Evolutionary conservation across 2,888 invertebrate genomes (phyloP).

Genomic region (Callimorpha dominula): DNA sequence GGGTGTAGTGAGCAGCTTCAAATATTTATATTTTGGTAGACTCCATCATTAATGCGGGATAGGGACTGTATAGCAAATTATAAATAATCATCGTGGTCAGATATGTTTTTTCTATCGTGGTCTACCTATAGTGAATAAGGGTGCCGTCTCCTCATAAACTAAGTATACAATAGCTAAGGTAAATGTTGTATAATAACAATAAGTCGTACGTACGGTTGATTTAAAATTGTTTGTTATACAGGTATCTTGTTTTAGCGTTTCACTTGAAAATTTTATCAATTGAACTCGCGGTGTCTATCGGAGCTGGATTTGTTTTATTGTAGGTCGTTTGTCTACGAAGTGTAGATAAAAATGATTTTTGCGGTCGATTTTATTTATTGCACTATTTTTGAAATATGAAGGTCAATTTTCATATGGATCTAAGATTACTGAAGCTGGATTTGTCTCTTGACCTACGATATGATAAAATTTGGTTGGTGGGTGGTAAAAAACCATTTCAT

Average conservation of each 20-base stretch:
- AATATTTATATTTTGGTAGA: neutral
- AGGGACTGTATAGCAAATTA: neutral
- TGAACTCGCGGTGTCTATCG: slow-evolving; percentile 24
- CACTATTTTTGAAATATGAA: slow-evolving; percentile 18
- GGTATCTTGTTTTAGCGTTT: slow-evolving; percentile 43
- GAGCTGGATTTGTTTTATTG: slow-evolving; percentile 41
- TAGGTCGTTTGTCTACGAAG: slow-evolving; percentile 50
- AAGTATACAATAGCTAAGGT: slow-evolving; percentile 48
- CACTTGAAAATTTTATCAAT: slow-evolving; percentile 14
- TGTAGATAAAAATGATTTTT: slow-evolving; percentile 35
- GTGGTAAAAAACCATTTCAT: too few relatives aligned
- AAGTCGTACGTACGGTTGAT: slow-evolving; percentile 44
- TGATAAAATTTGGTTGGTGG: too few relatives aligned
- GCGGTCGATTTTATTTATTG: slow-evolving; percentile 40
- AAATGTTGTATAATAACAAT: slow-evolving; percentile 41
- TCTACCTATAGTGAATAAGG: neutral
- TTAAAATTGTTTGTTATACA: slow-evolving; percentile 43
- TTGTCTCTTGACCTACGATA: neutral
- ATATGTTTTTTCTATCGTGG: neutral
- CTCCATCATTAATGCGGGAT: neutral
- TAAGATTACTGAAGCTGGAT: neutral
- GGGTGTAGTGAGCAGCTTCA: too few relatives aligned
- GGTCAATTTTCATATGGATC: slow-evolving; percentile 16
- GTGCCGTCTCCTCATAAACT: slow-evolving; percentile 27
- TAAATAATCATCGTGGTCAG: neutral